Evolutionary conservation across 1,140 invertebrate genomes (phyloP).

Genomic region (Drosophila azteca): DNA sequence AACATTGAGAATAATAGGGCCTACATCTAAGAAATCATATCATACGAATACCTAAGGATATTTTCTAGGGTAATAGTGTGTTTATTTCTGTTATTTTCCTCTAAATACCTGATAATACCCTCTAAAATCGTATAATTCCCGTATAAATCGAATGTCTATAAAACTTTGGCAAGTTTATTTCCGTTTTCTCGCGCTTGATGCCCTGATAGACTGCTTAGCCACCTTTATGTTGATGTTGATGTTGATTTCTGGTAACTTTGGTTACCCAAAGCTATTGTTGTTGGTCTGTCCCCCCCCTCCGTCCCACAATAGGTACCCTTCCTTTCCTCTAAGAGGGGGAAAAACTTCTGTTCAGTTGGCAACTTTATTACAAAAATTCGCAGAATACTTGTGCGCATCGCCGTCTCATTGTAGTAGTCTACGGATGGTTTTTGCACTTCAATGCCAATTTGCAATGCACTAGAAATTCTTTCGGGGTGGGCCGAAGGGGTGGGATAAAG

Average conservation of each 20-base stretch:
- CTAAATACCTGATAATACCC: too few species aligned
- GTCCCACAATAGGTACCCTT: neutral
- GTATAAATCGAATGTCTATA: too few species aligned
- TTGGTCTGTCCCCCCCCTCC: too few species aligned
- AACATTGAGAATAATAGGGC: too few species aligned
- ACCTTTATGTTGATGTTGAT: too few species aligned
- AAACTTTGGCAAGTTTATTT: neutral
- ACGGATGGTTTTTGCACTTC: conserved; percentile 39
- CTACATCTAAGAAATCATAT: too few species aligned
- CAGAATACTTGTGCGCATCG: conserved; percentile 52
- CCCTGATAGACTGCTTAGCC: too few species aligned
- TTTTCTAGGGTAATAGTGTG: too few species aligned
- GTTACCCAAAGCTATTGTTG: neutral
- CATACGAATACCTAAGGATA: too few species aligned
- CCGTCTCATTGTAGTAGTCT: conserved; percentile 31
- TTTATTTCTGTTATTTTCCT: too few species aligned
- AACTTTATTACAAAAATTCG: conserved; percentile 74
- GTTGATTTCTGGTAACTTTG: conserved; percentile 4
- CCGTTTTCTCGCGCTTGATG: neutral
- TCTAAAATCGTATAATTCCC: too few species aligned
- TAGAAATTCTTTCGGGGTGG: conserved; percentile 64
- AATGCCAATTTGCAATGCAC: conserved; percentile 26
- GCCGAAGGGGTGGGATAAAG: too few species aligned
- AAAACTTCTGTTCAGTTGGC: conserved; percentile 44
- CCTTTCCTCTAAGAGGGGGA: conserved; percentile 4